Evolutionary conservation across 2,113 vertebrate species (phyloP).

Genomic region (Castor canadensis): DNA sequence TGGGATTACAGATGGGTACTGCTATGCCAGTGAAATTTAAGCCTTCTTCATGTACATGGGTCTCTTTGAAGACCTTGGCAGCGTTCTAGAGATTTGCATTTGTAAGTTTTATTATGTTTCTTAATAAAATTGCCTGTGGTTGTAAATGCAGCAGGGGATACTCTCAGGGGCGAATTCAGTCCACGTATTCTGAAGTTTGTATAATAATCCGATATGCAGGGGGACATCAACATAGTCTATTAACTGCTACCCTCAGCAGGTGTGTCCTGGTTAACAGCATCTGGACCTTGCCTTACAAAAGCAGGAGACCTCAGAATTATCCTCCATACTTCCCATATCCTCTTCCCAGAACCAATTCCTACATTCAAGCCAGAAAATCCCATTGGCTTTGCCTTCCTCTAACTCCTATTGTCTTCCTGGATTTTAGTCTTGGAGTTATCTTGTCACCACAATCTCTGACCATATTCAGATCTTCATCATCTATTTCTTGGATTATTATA

Average conservation of each 20-base stretch:
- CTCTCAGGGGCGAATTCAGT: not conserved
- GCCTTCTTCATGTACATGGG: not conserved
- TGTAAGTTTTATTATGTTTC: not conserved
- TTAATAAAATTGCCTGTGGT: not conserved
- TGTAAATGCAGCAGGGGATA: not conserved
- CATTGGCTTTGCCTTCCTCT: not conserved
- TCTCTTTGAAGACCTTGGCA: not conserved
- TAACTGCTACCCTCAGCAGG: not conserved
- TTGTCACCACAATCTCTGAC: not conserved
- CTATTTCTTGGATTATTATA: not conserved
- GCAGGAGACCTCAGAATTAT: not conserved
- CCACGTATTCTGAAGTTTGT: not conserved
- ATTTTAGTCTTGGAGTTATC: not conserved
- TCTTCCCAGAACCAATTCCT: not conserved
- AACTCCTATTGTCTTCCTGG: not conserved
- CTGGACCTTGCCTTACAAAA: not conserved
- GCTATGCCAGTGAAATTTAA: not conserved
- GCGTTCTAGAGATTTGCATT: not conserved
- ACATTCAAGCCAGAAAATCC: not conserved
- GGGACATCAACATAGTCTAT: not conserved
- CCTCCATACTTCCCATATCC: not conserved
- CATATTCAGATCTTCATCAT: not conserved
- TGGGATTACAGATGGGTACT: not conserved
- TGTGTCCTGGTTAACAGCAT: not conserved
- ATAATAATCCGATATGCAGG: not conserved